Conservation (phyloP, 2,113 vertebrate species). For the Eleginops maclovinus region DNA sequence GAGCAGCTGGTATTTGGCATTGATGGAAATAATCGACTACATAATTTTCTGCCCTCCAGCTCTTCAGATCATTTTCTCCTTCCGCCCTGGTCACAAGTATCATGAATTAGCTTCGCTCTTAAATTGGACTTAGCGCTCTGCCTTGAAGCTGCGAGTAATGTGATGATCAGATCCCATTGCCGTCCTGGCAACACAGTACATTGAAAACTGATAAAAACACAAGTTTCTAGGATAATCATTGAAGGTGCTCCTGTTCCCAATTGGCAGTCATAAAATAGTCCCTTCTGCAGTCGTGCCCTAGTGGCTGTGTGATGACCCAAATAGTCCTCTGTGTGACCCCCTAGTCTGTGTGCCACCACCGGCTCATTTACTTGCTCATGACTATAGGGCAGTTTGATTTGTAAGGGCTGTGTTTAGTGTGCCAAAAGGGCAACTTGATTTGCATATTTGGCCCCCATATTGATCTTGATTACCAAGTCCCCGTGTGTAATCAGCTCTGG, state of each 20-base stretch:
- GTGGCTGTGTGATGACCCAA: conserved; percentile 35
- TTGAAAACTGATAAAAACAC: conserved; percentile 6
- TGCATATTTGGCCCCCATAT: conserved; percentile 36
- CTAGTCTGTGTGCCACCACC: not conserved
- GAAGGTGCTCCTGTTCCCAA: not conserved
- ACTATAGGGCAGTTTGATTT: conserved; percentile 50
- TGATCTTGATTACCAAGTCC: conserved; percentile 24
- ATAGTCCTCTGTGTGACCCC: conserved; percentile 33
- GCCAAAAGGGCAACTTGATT: conserved; percentile 41
- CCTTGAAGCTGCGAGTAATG: not conserved
- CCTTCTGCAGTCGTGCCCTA: not conserved
- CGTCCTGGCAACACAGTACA: not conserved
- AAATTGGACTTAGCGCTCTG: not conserved
- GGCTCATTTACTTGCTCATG: conserved; percentile 39
- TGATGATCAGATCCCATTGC: not conserved
- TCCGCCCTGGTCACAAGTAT: not conserved
- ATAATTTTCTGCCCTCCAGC: not conserved
- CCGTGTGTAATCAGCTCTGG: conserved; percentile 27
- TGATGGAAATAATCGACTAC: not conserved
- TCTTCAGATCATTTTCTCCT: not conserved
- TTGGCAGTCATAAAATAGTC: conserved; percentile 20
- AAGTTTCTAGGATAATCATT: not conserved
- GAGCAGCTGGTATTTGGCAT: not conserved
- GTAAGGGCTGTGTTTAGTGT: conserved; percentile 39
- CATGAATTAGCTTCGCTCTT: not conserved